Percentiles rank a stretch among this genome's conserved stretches.
Evolutionary conservation across 2,888 invertebrate genomes (phyloP).

Genomic region (Limulus polyphemus): DNA sequence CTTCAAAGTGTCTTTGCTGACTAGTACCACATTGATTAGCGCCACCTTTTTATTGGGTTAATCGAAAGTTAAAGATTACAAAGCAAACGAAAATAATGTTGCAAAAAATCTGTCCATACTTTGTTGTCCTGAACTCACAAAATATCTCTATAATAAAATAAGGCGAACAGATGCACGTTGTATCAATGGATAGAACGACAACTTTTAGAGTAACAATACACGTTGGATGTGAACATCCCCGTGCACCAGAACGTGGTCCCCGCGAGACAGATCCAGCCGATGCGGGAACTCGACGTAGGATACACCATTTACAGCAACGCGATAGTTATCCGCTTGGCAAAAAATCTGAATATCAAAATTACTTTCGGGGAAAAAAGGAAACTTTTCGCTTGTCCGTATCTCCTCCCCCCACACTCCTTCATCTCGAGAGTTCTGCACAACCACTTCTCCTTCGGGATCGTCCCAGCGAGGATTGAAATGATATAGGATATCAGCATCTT

Average conservation of each 20-base stretch:
- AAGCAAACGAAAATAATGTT: no score
- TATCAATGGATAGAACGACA: no score
- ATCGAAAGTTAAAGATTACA: no score
- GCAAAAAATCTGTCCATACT: no score
- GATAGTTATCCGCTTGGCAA: slow-evolving; percentile 8
- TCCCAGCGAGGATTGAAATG: slow-evolving; percentile 11
- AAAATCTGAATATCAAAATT: slow-evolving; percentile 15
- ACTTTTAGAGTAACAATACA: slow-evolving; percentile 6
- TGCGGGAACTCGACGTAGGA: slow-evolving; percentile 12
- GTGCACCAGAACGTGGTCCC: slow-evolving; percentile 13
- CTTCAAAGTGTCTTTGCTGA: no score
- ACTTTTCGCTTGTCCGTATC: slow-evolving; percentile 5
- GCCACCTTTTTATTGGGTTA: no score
- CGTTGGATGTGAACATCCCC: slow-evolving; percentile 15
- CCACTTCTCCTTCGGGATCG: slow-evolving; percentile 4
- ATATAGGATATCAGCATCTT: slow-evolving; percentile 17
- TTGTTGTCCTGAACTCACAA: no score
- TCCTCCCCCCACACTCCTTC: slow-evolving; percentile 18
- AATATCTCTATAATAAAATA: no score
- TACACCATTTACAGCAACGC: slow-evolving; percentile 11
- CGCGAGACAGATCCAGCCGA: slow-evolving; percentile 12
- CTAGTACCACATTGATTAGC: no score
- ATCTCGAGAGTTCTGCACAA: slow-evolving; percentile 15
- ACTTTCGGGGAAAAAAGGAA: slow-evolving; percentile 6
- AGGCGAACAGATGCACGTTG: no score